Evolutionary conservation across 2,888 invertebrate genomes (phyloP), one percentile per base, ranked within the genome.

Genomic region (Polydrusus pterygomalis): DNA sequence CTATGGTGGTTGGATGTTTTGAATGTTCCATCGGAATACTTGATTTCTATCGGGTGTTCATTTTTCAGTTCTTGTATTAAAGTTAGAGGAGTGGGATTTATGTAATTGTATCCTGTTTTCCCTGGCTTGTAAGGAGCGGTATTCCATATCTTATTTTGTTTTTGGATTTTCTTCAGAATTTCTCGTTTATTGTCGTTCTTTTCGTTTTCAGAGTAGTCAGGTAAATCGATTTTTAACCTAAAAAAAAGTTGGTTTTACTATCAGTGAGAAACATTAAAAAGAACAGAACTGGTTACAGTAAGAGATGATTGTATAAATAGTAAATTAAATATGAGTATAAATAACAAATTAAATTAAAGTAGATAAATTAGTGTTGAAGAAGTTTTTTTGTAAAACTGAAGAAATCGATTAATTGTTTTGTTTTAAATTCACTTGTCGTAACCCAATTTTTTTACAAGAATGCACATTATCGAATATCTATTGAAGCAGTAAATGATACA

Each of bases 131-230:
- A 84, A 1, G 83, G 82, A 0, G 82, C 77, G 15, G 75, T 75
- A 47, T 83, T 78, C 83, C 83, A 83, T 63, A 82, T 83, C 43
- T 81, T 78, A 49, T 83, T 78, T 40, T 81, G 82, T 71, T 82
- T 63, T 1, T 54, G 68, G n/a, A 51, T 63, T 47, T 43, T 10
- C 13, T 45, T 30, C n/a, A 56, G 51, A 49, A 60, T 70, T 47
- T 70, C 74, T 15, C 77, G 74, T 74, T 74, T 74, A 17, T 64
- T 20, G 30, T 75, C 68, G 5, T 74, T 47, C 13, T 74, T 47
- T 15, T 17, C 13, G 5, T 67, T 72, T 68, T 78, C 80, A 0
- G 79, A 70, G 67, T 83, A 82, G 74, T 85, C 83, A 5, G 84
- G 83, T 30, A 85, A 79, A 6, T 82, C 83, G 9, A 84, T 79